phyloP scores from a whole-genome alignment of 92 coral and sea anemone genomes.

The Zoanthus solanderi region DNA sequence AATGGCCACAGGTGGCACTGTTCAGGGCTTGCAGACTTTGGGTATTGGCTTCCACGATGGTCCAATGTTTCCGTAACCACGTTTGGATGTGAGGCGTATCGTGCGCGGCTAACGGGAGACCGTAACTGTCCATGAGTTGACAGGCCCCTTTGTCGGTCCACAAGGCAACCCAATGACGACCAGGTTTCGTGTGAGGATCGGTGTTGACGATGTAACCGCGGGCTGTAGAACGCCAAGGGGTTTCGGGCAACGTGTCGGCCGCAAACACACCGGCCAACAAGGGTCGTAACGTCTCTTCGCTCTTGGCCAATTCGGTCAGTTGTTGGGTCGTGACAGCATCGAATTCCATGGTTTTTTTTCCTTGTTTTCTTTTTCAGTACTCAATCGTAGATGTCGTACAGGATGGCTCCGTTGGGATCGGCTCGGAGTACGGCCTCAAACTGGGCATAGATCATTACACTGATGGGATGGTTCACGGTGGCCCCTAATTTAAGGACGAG shows the following conservation, averaged over 20 bases:
- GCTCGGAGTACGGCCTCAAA: neutral
- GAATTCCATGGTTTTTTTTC: conserved; percentile 17
- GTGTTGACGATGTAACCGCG: conserved; percentile 24
- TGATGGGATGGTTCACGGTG: neutral
- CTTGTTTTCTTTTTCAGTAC: neutral
- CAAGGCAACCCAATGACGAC: neutral
- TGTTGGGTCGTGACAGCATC: conserved; percentile 1
- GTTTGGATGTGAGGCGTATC: neutral
- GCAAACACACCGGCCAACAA: neutral
- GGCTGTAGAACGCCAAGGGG: neutral
- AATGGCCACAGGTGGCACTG: neutral
- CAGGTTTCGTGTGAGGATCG: neutral
- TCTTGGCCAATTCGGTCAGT: neutral
- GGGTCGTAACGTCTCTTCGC: neutral
- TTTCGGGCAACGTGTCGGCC: neutral
- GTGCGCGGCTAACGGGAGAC: neutral
- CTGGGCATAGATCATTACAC: conserved; percentile 3
- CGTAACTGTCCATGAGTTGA: conserved; percentile 16
- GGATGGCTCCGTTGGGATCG: conserved; percentile 13
- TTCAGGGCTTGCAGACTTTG: neutral
- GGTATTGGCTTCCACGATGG: neutral
- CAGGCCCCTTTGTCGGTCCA: neutral
- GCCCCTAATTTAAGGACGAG: neutral
- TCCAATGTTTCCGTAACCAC: neutral
- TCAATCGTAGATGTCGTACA: neutral